phyloP scores from a whole-genome alignment of 2,888 invertebrate genomes.

The Pristionchus mayeri region DNA sequence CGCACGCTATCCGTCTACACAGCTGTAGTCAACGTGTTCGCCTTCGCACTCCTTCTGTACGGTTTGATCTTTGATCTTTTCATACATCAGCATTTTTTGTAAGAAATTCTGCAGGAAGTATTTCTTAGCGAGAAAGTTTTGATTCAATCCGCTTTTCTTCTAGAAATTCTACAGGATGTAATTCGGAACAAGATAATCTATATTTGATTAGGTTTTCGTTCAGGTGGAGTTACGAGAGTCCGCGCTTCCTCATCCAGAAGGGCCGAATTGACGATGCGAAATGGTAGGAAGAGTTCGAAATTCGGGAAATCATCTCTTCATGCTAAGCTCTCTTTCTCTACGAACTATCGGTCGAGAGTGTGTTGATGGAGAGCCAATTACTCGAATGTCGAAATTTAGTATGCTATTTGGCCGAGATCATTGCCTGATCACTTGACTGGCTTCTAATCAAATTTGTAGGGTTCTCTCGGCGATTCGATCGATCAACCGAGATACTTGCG shows the following conservation, averaged over 20 bases:
- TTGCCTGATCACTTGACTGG: not conserved
- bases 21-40: not conserved
- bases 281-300: too few species aligned
- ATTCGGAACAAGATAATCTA: too few species aligned
- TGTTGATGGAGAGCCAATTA: too few species aligned
- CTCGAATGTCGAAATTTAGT: too few species aligned
- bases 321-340: too few species aligned
- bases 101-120: too few species aligned
- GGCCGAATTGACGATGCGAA: conserved; percentile 69
- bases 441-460: not conserved
- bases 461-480: not conserved
- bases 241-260: conserved; percentile 64
- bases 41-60: conserved; percentile 17
- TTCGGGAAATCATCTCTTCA: not conserved
- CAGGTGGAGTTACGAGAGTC: conserved; percentile 54
- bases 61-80: not conserved
- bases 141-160: too few species aligned
- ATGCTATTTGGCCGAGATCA: not conserved
- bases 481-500: conserved; percentile 10
- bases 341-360: too few species aligned
- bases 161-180: too few species aligned
- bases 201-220: too few species aligned
- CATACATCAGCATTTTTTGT: too few species aligned
- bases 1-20: not conserved
- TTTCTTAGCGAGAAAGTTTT: too few species aligned